Evolutionary conservation across 2,888 invertebrate genomes (phyloP), one percentile per base, ranked within the genome.

Genomic region (Scaptomyza caliginosa): DNA sequence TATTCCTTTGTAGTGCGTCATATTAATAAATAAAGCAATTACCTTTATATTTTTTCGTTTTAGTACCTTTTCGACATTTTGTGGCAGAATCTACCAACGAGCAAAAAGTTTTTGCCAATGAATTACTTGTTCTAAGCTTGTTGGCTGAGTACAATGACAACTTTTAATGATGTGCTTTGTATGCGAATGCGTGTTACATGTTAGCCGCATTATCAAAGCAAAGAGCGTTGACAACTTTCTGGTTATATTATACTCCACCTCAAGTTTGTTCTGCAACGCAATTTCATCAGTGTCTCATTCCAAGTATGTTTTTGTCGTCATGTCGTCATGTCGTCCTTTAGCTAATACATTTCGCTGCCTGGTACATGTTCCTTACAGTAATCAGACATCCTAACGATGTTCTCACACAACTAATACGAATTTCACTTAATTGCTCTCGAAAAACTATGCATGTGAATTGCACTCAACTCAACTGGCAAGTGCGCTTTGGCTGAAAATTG

Each of bases 351-450:
- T 72, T 68, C 66, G 64, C 72, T 42, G 72, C 67, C 55, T 67
- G 70, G 45, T 64, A 57, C 68, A 67, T 71, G 62, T 67, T 67
- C 60, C 48, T 58, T 56, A 43, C 57, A 34, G 13, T 3, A 43
- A 30, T 21, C 11, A 32, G 13, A 24, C 54, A 39, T 38, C 17
- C 52, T 39, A 21, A n/a, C 10, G n/a, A 0, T 21, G 46, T 5
- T 6, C 65, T n/a, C 36, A 34, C 40, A 71, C 65, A 80, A 86
- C 78, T 78, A 83, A 83, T 76, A 80, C 76, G 78, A 83, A 68
- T 86, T 78, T 76, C 76, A 72, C 86, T 83, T 83, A 83, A 83
- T 86, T 86, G 83, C 78, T 72, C 80, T 86, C 65, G 68, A 83
- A 74, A 79, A 79, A 69, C 86, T 75, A 69, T 79, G 80, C 78